Evolutionary conservation across 2,113 vertebrate species (phyloP).

Genomic region (Plectropomus leopardus): DNA sequence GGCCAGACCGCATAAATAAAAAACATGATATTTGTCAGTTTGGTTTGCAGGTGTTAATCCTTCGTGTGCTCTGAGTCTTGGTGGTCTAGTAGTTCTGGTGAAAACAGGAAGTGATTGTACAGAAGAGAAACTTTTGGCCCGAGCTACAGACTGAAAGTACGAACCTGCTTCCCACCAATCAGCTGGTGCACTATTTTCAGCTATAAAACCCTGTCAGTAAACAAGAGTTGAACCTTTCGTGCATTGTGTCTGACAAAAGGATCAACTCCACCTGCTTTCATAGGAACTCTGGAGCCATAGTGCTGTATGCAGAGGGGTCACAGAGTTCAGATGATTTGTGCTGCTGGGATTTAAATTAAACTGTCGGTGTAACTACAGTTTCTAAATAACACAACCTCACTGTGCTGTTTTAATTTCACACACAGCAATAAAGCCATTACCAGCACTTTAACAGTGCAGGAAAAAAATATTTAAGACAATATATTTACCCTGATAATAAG

Average conservation of each 20-base stretch:
- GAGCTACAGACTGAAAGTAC: slow-evolving; percentile 48
- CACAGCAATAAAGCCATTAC: not conserved
- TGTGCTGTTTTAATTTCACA: not conserved
- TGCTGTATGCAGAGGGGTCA: not conserved
- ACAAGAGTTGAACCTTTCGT: not conserved
- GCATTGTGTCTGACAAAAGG: not conserved
- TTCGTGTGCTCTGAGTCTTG: not conserved
- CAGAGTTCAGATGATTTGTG: not conserved
- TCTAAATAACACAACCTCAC: not conserved
- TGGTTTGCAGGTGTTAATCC: slow-evolving; percentile 42
- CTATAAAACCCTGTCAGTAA: not conserved
- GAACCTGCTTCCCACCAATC: slow-evolving; percentile 39
- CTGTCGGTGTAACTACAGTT: not conserved
- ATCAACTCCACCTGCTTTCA: not conserved
- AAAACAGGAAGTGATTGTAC: slow-evolving; percentile 84
- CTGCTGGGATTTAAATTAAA: not conserved
- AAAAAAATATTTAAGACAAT: not conserved
- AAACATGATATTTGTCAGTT: not conserved
- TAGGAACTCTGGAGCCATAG: not conserved
- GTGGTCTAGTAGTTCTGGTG: slow-evolving; percentile 52
- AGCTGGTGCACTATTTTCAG: slow-evolving; percentile 4
- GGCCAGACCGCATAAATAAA: not conserved
- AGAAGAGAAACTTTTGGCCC: slow-evolving; percentile 82
- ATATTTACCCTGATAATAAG: not conserved
- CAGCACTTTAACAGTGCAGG: not conserved